phyloP scores from a whole-genome alignment of 2,113 vertebrate species.

The Sinocyclocheilus anophthalmus region DNA sequence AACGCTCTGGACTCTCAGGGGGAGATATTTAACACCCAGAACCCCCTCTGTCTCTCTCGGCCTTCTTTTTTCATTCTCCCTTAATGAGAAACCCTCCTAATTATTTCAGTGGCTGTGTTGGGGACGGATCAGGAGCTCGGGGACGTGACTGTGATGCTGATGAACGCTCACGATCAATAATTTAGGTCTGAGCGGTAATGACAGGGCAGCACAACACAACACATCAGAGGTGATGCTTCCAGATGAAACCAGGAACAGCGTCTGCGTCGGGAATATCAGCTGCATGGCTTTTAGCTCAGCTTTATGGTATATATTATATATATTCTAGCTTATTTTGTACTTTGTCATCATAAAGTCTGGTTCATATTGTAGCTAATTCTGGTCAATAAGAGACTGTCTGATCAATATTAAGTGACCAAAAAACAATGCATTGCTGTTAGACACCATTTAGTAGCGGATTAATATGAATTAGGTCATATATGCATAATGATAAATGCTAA shows the following conservation, averaged over 20 bases:
- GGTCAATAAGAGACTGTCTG: background rate
- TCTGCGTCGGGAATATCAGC: background rate
- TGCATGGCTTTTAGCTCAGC: background rate
- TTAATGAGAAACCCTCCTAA: slow-evolving; percentile 99
- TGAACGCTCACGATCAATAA: slow-evolving; percentile 96
- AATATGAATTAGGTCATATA: background rate
- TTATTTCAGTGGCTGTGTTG: slow-evolving; percentile 95
- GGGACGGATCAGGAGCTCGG: slow-evolving; percentile 85
- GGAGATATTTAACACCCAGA: slow-evolving; percentile 85
- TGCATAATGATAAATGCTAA: too few species aligned
- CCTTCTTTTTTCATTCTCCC: slow-evolving; percentile 80
- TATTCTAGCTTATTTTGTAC: slow-evolving; percentile 24
- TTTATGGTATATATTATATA: background rate
- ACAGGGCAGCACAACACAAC: slow-evolving; percentile 81
- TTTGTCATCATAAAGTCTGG: background rate
- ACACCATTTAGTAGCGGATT: background rate
- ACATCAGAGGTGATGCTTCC: slow-evolving; percentile 77
- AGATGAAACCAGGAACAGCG: slow-evolving; percentile 58
- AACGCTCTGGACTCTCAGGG: slow-evolving; percentile 73
- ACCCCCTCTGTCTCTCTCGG: slow-evolving; percentile 58
- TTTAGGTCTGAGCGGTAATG: slow-evolving; percentile 94
- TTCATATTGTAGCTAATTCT: background rate
- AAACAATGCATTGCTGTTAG: background rate
- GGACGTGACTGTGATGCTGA: slow-evolving; percentile 98
- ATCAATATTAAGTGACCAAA: background rate